phyloP scores from a whole-genome alignment of 2,888 invertebrate species.

The Pandemis corylana region DNA sequence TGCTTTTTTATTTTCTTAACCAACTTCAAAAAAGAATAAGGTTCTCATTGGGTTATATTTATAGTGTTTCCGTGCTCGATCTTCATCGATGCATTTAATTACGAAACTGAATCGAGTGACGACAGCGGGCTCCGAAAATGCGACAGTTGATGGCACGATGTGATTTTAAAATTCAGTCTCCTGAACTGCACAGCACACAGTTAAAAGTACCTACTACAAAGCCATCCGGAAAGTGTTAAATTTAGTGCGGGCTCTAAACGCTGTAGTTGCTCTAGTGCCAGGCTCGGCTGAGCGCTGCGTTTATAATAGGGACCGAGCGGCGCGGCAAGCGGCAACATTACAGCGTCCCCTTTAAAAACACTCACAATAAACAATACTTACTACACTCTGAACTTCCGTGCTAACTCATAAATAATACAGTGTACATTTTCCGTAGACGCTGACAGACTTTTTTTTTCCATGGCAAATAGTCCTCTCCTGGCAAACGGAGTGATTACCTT shows the following conservation, averaged over 20 bases:
- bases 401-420: slow-evolving; percentile 58
- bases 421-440: slow-evolving; percentile 57
- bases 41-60: too few relatives aligned
- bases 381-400: slow-evolving; percentile 52
- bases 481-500: slow-evolving; percentile 75
- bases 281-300: slow-evolving; percentile 35
- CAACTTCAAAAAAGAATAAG: too few relatives aligned
- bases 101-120: too few relatives aligned
- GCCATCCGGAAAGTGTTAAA: slow-evolving; percentile 51
- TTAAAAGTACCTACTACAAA: slow-evolving; percentile 40
- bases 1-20: too few relatives aligned
- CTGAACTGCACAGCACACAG: slow-evolving; percentile 12
- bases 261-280: not conserved
- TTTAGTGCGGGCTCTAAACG: slow-evolving; percentile 42
- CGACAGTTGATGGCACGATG: too few relatives aligned
- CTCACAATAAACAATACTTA: slow-evolving; percentile 43
- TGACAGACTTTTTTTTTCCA: slow-evolving; percentile 62
- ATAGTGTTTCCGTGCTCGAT: too few relatives aligned
- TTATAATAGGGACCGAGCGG: slow-evolving; percentile 30
- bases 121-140: too few relatives aligned
- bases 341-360: slow-evolving; percentile 29
- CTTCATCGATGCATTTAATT: too few relatives aligned
- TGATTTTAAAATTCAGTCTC: too few relatives aligned
- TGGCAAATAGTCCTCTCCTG: slow-evolving; percentile 64
- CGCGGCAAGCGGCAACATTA: slow-evolving; percentile 17